phyloP scores from a whole-genome alignment of 2,797 vertebrate species.

The Falco rusticolus region DNA sequence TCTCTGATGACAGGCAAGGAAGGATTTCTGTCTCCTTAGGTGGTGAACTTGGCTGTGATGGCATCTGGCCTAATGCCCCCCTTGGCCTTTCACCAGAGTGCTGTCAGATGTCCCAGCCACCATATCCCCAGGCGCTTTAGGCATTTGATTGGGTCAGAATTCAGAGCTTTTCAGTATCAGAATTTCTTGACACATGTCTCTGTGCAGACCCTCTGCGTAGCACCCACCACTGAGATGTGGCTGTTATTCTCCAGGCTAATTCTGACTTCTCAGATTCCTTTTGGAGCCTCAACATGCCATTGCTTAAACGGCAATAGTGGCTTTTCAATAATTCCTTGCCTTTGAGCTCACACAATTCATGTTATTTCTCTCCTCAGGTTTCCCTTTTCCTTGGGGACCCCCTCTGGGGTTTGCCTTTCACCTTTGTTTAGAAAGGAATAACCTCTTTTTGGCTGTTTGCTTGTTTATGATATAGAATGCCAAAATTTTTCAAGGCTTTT shows the following conservation, averaged over 20 bases:
- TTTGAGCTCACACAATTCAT: background rate
- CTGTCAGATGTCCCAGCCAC: slow-evolving; percentile 25
- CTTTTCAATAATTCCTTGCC: background rate
- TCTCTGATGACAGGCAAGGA: slow-evolving; percentile 30
- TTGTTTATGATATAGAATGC: background rate
- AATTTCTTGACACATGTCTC: background rate
- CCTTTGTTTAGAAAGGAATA: background rate
- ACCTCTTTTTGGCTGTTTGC: background rate
- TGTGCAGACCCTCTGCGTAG: background rate
- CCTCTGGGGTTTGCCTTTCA: background rate
- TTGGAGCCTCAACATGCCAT: background rate
- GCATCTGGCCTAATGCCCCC: slow-evolving; percentile 15
- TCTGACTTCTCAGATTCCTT: background rate
- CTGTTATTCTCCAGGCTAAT: background rate
- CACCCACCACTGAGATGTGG: background rate
- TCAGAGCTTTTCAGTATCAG: background rate
- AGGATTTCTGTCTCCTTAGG: slow-evolving; percentile 40
- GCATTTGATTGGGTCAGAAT: background rate
- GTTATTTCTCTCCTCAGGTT: background rate
- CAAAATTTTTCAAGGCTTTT: background rate
- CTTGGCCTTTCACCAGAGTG: slow-evolving; percentile 21
- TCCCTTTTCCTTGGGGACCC: background rate
- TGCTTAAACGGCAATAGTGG: background rate
- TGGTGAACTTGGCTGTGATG: slow-evolving; percentile 26
- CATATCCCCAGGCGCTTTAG: background rate